Evolutionary conservation across 2,888 invertebrate species (phyloP), one percentile per base, ranked within the genome.

Genomic region (Lepidochrysops patricia): DNA sequence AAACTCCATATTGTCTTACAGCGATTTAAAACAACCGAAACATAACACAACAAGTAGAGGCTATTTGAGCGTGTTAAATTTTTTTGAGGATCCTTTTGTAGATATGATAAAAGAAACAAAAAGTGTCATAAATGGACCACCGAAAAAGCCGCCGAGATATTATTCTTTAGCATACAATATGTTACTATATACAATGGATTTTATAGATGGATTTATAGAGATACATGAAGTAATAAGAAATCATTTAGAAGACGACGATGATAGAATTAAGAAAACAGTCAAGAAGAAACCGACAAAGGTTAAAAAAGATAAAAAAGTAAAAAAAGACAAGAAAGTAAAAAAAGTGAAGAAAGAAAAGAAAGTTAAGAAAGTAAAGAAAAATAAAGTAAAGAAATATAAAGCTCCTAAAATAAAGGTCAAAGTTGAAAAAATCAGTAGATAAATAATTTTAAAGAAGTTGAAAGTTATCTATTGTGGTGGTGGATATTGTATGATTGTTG

Each of bases 151-250:
- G 32, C 84, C 88, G 1, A 64, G 68, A 6, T 85, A 80, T 64
- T 88, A 87, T 60, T 73, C 72, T 6, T 59, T 77, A 23, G 72
- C 79, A 7, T 84, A 86, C 62, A 76, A 80, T 43, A 61, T 81
- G 61, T 64, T 89, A 3, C 74, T 82, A 71, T 74, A 78, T 62
- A 76, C 73, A 37, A 62, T 89, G 57, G 84, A 87, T 63, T 61
- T 82, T 0, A 72, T 88, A 1, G 82, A 88, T 61, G 81, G 80
- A 19, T 66, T 85, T 3, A 66, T 81, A 26, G 70, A 77, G 26
- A 72, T 80, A 13, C 74, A 79, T 23, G 71, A 79, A 57, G 76
- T 75, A 37, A 63, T 84, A 32, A 65, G 66, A 32, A 72, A 73
- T 13, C 64, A 75, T 74, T 66, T 63, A 7, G 58, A 52, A 12